Evolutionary conservation across 2,113 vertebrate genomes (phyloP).

Genomic region (Burhinus oedicnemus): DNA sequence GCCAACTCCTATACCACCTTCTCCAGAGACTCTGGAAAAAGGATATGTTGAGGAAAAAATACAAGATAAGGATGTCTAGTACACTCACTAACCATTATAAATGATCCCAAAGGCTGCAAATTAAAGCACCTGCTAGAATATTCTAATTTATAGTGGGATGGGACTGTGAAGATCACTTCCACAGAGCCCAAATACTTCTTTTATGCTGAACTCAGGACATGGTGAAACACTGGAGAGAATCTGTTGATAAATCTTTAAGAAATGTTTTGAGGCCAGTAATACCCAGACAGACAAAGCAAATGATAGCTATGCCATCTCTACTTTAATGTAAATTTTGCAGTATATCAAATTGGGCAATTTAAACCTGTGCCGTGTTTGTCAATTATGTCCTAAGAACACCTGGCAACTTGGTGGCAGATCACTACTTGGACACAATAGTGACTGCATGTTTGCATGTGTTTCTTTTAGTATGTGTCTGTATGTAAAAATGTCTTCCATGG

Average conservation of each 20-base stretch:
- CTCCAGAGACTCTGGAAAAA: not conserved
- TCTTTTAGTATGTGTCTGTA: not conserved
- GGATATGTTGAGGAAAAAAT: not conserved
- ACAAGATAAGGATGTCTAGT: not conserved
- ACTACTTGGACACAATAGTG: not conserved
- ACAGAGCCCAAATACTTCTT: not conserved
- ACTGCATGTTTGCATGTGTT: not conserved
- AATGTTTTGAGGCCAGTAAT: not conserved
- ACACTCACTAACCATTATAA: not conserved
- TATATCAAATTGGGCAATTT: not conserved
- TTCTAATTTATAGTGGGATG: not conserved
- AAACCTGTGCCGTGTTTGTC: not conserved
- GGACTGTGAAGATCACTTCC: not conserved
- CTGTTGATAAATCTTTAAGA: not conserved
- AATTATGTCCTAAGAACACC: not conserved
- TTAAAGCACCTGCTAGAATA: not conserved
- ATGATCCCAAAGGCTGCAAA: not conserved
- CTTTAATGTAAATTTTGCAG: not conserved
- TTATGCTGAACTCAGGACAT: not conserved
- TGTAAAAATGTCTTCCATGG: not conserved
- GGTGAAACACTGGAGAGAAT: not conserved
- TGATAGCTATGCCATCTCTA: not conserved
- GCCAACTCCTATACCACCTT: not conserved
- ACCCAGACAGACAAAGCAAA: not conserved
- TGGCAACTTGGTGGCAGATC: not conserved